Evolutionary conservation across 1,140 invertebrate genomes (phyloP).

Genomic region (Caenorhabditis tropicalis): DNA sequence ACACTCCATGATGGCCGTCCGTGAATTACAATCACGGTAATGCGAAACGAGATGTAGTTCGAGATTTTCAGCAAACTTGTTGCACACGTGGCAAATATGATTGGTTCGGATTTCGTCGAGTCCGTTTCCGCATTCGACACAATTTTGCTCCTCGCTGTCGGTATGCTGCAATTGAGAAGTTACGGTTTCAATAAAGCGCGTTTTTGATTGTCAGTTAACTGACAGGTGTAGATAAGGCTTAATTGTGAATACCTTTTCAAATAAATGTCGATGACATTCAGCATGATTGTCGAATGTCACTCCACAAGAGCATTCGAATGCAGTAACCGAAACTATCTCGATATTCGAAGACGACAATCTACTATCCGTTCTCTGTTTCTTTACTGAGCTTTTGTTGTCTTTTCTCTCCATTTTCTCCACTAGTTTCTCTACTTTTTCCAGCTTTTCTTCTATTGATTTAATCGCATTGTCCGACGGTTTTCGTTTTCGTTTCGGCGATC

Average conservation of each 20-base stretch:
- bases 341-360: no score
- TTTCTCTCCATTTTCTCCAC: no score
- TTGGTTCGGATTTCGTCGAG: not conserved
- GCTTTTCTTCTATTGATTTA: no score
- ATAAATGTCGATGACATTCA: constrained; percentile 8
- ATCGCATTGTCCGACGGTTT: no score
- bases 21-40: not conserved
- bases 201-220: not conserved
- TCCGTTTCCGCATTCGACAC: not conserved
- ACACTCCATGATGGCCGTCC: not conserved
- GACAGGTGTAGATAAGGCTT: no score
- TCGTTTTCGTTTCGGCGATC: no score
- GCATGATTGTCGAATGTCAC: not conserved
- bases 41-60: not conserved
- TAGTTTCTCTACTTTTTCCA: no score
- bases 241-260: not conserved
- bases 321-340: not conserved
- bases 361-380: no score
- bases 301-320: not conserved
- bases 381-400: no score
- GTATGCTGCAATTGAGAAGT: not conserved
- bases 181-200: not conserved
- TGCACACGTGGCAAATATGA: not conserved
- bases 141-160: not conserved
- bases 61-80: not conserved